Evolutionary conservation across 2,888 invertebrate species (phyloP), one percentile per base, ranked within the genome.

Genomic region (Alcis repandata): DNA sequence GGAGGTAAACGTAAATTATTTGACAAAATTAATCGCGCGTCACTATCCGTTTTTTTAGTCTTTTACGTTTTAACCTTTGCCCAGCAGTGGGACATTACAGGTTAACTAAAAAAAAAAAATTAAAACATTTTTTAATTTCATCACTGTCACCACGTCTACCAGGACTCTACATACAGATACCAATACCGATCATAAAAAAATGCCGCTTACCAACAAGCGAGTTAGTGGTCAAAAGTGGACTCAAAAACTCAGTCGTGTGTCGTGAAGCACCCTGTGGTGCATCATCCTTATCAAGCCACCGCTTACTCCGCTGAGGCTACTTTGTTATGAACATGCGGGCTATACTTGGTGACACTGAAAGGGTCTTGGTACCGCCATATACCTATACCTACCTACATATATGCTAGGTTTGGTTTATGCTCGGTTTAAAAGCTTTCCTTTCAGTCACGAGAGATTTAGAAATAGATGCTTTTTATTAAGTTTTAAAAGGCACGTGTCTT

Each of bases 251-350:
- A 9, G 7, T 41, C 2, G 2, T 4, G 43, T 43, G 43, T 20
- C 20, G 43, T 11, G 10, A 9, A 4, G 43, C 10, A 11, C 19
- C 9, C 2, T 11, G 11, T 20, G n/a, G 11, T 22, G 4, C 2
- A 20, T 19, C 11, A 20, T n/a, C 56, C 20, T 70, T 66, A 67
- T 69, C 67, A 62, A 68, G 69, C 65, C 52, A 48, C 56, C 60
- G 52, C 57, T 40, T 60, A 63, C 63, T 67, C 59, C 49, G 51
- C 61, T 36, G 64, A 59, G 65, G 64, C 58, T 53, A 69, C 67
- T 67, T 67, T 67, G 67, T 65, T 67, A 66, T 58, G 65, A 66
- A 46, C 67, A 59, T 59, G 61, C 48, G 64, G 60, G 45, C 40
- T 66, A 58, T 57, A 58, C 58, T 60, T 17, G 52, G 52, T 54